These are phyloP conservation scores for Drosophila mimetica DNA, from an alignment of 2,888 invertebrate genomes.

Conservation along the genomic window DNA sequence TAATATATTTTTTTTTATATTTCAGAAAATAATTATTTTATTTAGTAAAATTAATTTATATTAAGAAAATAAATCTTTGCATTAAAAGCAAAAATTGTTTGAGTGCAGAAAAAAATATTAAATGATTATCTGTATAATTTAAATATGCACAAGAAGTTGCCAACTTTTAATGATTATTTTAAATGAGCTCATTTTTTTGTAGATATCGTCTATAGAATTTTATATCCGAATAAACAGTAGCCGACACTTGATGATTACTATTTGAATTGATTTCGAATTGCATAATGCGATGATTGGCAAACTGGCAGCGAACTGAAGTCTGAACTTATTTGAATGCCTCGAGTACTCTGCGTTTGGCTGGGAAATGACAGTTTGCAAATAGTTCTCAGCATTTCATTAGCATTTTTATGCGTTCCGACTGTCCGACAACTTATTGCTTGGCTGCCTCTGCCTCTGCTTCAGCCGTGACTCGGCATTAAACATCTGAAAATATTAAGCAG, in stretches of 20 bases:
- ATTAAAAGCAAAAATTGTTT: no score
- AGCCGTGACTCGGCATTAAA: slow-evolving; percentile 67
- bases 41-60: no score
- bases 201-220: not conserved
- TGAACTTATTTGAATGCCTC: slow-evolving; percentile 51
- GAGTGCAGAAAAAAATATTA: no score
- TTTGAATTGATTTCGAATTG: slow-evolving; percentile 32
- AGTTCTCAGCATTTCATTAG: slow-evolving; percentile 50
- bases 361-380: slow-evolving; percentile 48
- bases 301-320: slow-evolving; percentile 23
- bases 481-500: slow-evolving; percentile 39
- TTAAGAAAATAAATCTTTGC: no score
- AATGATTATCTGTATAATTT: no score
- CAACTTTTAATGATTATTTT: not conserved
- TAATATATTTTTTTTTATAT: no score
- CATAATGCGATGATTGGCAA: slow-evolving; percentile 25
- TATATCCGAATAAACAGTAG: slow-evolving; percentile 5
- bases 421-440: slow-evolving; percentile 36
- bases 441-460: slow-evolving; percentile 31
- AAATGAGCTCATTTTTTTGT: not conserved
- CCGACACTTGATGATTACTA: slow-evolving; percentile 7
- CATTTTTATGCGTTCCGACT: slow-evolving; percentile 56
- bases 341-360: slow-evolving; percentile 31
- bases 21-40: no score
- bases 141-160: not conserved